Evolutionary conservation across 2,797 vertebrate genomes (phyloP), one percentile per base, ranked within the genome.

Genomic region (Lerista edwardsae): DNA sequence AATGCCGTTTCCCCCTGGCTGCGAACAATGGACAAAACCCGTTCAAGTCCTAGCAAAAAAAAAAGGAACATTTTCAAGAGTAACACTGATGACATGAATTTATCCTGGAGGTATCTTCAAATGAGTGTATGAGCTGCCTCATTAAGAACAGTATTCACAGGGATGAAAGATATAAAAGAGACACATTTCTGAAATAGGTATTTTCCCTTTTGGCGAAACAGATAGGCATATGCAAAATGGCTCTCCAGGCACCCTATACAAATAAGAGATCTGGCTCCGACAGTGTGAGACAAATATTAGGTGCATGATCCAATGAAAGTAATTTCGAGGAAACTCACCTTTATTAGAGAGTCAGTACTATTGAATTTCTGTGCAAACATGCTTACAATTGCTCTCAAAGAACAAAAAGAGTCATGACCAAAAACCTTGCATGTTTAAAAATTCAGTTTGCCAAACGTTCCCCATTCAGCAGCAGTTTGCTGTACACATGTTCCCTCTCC

Each of bases 1-100:
- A 74, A 71, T 3, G 34, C 6, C 1, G 72, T 0, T 91, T 74
- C 12, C 83, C 41, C 74, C 8, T 0, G 0, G 44, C 19, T 55
- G 8, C 87, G 9, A 27, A 77, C 34, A 80, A 10, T 29, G 57
- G 74, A 64, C 74, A 39, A 81, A 71, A 75, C 0, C 27, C 3
- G 69, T 74, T 86, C 11, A 74, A 78, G 67, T 71, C 86, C 34
- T 71, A 1, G 11, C 59, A 75, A 71, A 72, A 80, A 75, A 71
- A 72, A 80, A 89, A 65, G 31, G 1, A 68, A 84, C n/a, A 6
- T 77, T 82, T 89, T 41, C 84, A 81, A 76, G 27, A 72, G 59
- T 51, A 36, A 25, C 78, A 79, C 77, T 86, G 77, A 36, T 77
- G 36, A 55, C 4, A 69, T 47, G 39, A 79, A 78, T 90, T 81